Evolutionary conservation across 2,113 vertebrate genomes (phyloP).

Genomic region (Cynocephalus volans): DNA sequence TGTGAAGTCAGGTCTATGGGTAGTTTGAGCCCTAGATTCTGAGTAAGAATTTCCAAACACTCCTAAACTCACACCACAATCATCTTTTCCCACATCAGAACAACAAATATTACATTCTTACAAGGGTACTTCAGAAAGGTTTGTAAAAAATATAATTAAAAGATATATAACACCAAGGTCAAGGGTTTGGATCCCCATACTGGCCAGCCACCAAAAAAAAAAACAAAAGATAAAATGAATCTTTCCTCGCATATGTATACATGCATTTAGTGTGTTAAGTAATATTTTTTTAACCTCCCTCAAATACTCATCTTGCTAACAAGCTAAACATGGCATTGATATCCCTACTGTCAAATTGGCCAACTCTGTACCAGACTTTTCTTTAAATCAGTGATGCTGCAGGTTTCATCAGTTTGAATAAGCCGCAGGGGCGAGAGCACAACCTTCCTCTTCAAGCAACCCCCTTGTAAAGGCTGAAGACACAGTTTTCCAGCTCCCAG

Average conservation of each 20-base stretch:
- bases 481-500: not conserved
- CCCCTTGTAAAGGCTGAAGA: not conserved
- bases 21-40: constrained; percentile 53
- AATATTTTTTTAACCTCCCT: constrained; percentile 1
- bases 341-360: not conserved
- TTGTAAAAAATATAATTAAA: too few relatives aligned
- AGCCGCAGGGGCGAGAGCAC: not conserved
- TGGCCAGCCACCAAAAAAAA: too few relatives aligned
- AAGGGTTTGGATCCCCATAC: too few relatives aligned
- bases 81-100: constrained; percentile 4
- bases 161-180: too few relatives aligned
- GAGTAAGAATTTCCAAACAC: constrained; percentile 64
- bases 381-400: not conserved
- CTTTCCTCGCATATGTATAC: not conserved
- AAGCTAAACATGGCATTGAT: not conserved
- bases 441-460: not conserved
- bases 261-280: not conserved
- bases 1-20: constrained; percentile 48
- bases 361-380: not conserved
- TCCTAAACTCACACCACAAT: not conserved
- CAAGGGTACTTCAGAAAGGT: too few relatives aligned
- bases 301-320: not conserved
- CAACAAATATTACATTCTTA: not conserved
- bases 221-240: too few relatives aligned
- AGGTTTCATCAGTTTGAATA: constrained; percentile 25